Evolutionary conservation across 1,140 invertebrate species (phyloP), one percentile per base, ranked within the genome.

Genomic region (Cydia fagiglandana): DNA sequence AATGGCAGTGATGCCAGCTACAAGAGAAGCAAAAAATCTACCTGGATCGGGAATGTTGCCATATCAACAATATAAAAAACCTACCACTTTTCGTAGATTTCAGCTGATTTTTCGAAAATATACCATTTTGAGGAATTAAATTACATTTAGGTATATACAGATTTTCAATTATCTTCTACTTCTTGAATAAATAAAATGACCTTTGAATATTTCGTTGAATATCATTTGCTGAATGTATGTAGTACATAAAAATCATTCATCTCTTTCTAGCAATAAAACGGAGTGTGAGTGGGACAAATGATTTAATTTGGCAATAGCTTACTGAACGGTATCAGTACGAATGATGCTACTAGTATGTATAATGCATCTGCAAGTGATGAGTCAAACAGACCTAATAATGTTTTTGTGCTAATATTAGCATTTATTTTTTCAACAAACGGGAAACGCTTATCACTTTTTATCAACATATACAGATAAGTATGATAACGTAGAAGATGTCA

Each of bases 1-100:
- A 89, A 77, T 82, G 81, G 80, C 83, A 82, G 83, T 84, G 83
- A 80, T 83, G 78, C 82, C 76, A 80, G 73, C 12, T 76, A 7
- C 30, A 4, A 20, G 10, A 73, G 34, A 9, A 20, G 20, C 56
- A 66, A n/a, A 38, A 73, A 76, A 75, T 28, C 77, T 83, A 81
- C 83, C 77, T 79, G 28, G 17, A 75, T 61, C 73, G 24, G 3
- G 73, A 30, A 70, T 76, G 75, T 78, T 80, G 76, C 79, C 73
- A 82, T 81, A 20, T 41, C 5, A 20, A 38, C 28, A 41, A 20
- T 5, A 17, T 61, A 61, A 24, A 34, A 70, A 70, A 45, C 9
- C 64, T 70, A 80, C 56, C 17, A 61, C 7, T 61, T 61, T 17
- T 53, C 2, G n/a, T n/a, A 53, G 12, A 47, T 47, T 4, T 10